Evolutionary conservation across 2,888 invertebrate species (phyloP), one percentile per base, ranked within the genome.

Genomic region (Xanthia icteritia): DNA sequence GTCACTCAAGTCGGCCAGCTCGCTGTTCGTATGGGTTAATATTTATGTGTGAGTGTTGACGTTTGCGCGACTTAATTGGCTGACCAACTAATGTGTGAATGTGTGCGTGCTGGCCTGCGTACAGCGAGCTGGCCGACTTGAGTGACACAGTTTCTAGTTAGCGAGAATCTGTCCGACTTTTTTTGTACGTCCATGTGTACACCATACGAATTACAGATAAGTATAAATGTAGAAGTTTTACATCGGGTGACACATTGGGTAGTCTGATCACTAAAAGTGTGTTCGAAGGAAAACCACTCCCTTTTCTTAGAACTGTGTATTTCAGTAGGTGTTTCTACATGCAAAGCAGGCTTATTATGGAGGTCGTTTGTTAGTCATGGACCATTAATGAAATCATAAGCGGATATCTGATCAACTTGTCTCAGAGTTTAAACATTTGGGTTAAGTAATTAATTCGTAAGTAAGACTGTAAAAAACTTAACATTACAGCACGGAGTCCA

Each of bases 341-440:
- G 39, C 65, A 69, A 70, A 77, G 15, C 31, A 56, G 45, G 36
- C 13, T 27, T n/a, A 5, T 27, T n/a, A 5, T 5, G 13, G 56
- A 83, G 79, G 84, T 58, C 79, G 42, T 36, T 39, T 72, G 17
- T 78, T 64, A 81, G 71, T 78, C 79, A 81, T 72, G 17, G 42
- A 17, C 36, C 42, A 69, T 56, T 23, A 51, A 69, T 73, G 56
- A 73, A 69, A 56, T 72, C 64, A 69, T 73, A 73, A 72, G 39
- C 72, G 64, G 84, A 83, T 48, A 39, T 82, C 56, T 45, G 31
- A 39, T 42, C 23, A 15, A 69, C 23, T 68, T 58, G 11, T 45
- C 51, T 23, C 42, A 27, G 17, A 74, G 2, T 63, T 42, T 23
- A 42, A 5, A 39, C 5, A 81, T 58, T 82, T 54, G 8, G 51